Conservation (phyloP, 2,797 vertebrate species). For the Setipinna tenuifilis region DNA sequence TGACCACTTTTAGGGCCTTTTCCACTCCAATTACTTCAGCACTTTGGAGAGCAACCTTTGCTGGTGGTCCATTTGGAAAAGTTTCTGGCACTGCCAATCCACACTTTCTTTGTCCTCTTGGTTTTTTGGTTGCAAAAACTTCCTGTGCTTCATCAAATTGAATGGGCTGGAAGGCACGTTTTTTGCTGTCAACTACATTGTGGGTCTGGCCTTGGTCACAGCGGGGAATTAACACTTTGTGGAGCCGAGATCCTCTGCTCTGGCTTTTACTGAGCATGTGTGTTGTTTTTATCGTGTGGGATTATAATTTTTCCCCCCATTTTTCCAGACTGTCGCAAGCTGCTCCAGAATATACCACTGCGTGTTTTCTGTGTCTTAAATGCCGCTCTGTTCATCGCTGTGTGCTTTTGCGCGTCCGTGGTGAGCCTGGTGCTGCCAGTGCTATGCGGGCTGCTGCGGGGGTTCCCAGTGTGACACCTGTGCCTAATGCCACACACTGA, state of each 20-base stretch:
- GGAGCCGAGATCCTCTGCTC: background rate
- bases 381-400: background rate
- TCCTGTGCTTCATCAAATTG: background rate
- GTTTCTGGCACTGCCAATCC: background rate
- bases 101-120: background rate
- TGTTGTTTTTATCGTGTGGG: background rate
- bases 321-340: background rate
- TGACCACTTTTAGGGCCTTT: background rate
- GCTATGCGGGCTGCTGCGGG: background rate
- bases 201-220: background rate
- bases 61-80: background rate
- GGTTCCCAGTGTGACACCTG: background rate
- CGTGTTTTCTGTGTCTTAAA: background rate
- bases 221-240: background rate
- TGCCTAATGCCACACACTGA: background rate
- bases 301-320: background rate
- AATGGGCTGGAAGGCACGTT: background rate
- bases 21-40: background rate
- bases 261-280: background rate
- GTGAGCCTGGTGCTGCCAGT: background rate
- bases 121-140: background rate
- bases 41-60: conserved; percentile 1
- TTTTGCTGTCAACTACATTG: background rate
- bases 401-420: background rate
- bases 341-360: background rate